Evolutionary conservation across 2,888 invertebrate genomes (phyloP), one percentile per base, ranked within the genome.

Genomic region (Halictus quadricinctus): DNA sequence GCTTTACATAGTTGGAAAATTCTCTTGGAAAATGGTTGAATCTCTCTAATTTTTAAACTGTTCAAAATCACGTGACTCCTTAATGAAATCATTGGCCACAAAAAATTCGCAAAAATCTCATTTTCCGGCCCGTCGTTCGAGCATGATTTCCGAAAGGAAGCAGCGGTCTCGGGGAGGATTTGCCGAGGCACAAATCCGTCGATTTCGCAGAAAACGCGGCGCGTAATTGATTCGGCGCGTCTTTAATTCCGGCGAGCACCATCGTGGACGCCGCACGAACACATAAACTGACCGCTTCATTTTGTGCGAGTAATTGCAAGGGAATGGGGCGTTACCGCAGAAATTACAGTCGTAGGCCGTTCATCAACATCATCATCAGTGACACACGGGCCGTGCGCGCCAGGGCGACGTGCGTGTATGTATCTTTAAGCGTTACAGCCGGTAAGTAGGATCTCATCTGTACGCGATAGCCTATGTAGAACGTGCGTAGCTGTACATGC

Each of bases 401-500:
- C 43, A 21, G 36, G 13, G n/a, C 64, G 60, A 73, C 21, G 60
- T 25, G 29, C 50, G 58, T 12, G 25, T 18, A 48, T 29, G 78
- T 84, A 54, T 79, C 76, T 84, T 85, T 76, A 46, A 75, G 77
- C 74, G 58, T 50, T 54, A 43, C 36, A 25, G 73, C 21, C 76
- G 43, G 74, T 83, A 86, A 83, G 81, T 86, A 83, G 83, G 86
- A 86, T 80, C 86, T 79, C 79, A 60, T 66, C 69, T 43, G 81
- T 80, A 81, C 79, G 79, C 41, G 84, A 83, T 80, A 77, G 81
- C 84, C 83, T 90, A 91, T 90, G 91, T 91, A 77, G 91, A 91
- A 91, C 91, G 88, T 85, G 83, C 90, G 88, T 91, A 92, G 91
- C 90, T 89, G 92, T 92, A 90, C 88, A 89, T 81, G 87, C 86